phyloP scores from a whole-genome alignment of 2,888 invertebrate genomes.

The Chesias legatella region DNA sequence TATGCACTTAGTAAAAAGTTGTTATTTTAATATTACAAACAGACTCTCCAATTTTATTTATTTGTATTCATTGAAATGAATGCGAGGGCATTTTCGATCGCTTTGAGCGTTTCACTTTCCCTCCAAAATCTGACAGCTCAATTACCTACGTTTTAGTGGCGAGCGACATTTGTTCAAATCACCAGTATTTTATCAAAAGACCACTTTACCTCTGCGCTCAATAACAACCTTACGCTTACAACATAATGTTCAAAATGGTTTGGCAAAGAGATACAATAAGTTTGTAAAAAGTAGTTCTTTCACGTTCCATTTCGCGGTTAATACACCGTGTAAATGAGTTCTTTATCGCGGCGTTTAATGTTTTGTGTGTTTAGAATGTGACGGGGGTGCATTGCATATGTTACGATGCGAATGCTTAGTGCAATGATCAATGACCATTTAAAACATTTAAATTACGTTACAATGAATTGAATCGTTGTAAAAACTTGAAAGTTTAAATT shows the following conservation, averaged over 20 bases:
- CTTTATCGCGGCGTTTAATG: constrained; percentile 69
- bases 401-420: constrained; percentile 35
- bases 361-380: constrained; percentile 55
- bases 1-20: too few relatives aligned
- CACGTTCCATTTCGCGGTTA: constrained; percentile 72
- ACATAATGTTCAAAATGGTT: constrained; percentile 32
- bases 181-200: constrained; percentile 50
- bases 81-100: too few relatives aligned
- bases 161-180: constrained; percentile 76
- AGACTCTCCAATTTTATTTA: too few relatives aligned
- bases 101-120: constrained; percentile 41
- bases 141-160: constrained; percentile 63
- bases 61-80: too few relatives aligned
- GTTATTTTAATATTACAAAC: too few relatives aligned
- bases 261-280: constrained; percentile 28
- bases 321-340: constrained; percentile 77
- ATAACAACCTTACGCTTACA: background rate
- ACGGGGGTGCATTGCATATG: constrained; percentile 75
- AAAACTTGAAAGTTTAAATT: too few relatives aligned
- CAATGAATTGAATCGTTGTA: too few relatives aligned
- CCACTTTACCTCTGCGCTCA: constrained; percentile 20
- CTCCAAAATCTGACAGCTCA: constrained; percentile 70
- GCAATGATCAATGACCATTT: constrained; percentile 7
- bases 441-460: too few relatives aligned
- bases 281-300: constrained; percentile 49